phyloP scores from a whole-genome alignment of 2,113 vertebrate species.

The Halcyon malimbica region DNA sequence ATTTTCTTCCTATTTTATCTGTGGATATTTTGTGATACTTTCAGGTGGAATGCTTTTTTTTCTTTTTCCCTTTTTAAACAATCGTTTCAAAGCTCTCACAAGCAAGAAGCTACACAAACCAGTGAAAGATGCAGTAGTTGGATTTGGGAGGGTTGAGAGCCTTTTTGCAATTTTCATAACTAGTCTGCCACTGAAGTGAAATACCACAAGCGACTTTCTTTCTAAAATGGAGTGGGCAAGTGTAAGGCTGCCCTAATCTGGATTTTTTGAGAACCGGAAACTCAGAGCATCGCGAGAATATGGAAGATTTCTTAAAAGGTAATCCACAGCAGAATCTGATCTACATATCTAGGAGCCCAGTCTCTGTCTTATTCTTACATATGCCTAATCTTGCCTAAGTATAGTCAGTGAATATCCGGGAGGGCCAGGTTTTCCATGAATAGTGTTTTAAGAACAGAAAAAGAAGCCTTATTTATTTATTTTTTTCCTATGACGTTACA shows the following conservation, averaged over 20 bases:
- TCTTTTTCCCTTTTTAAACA: neutral
- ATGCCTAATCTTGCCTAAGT: neutral
- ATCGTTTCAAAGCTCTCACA: conserved; percentile 7
- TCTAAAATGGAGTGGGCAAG: neutral
- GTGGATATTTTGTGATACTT: neutral
- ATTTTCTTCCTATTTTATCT: neutral
- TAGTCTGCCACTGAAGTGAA: neutral
- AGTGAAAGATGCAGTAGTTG: conserved; percentile 18
- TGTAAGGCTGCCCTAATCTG: conserved; percentile 2
- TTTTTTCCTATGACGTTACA: neutral
- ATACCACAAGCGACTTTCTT: neutral
- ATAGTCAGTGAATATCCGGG: neutral
- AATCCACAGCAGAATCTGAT: neutral
- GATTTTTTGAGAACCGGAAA: neutral
- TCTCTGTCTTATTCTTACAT: neutral
- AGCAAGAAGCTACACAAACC: neutral
- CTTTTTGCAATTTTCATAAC: neutral
- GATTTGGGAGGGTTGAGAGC: neutral
- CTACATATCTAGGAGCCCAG: neutral
- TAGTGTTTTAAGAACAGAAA: neutral
- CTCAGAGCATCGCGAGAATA: neutral
- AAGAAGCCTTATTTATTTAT: neutral
- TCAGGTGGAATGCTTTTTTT: neutral
- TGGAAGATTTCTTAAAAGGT: neutral
- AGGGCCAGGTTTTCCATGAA: neutral